Base-by-base conservation (phyloP, 2,888 invertebrate species). In the Baccha elongata region DNA sequence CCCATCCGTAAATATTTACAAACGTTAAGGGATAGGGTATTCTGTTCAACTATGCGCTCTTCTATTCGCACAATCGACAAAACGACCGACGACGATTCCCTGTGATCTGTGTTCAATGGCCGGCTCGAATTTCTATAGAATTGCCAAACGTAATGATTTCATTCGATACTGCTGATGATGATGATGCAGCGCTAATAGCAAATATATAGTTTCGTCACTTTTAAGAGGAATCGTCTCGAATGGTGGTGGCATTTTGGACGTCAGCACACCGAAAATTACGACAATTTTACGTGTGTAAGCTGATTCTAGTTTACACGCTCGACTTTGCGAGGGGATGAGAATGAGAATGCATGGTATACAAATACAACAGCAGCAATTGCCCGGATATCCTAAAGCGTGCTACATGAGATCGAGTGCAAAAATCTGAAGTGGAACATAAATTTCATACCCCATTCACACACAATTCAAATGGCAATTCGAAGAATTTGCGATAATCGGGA, bases 1-100 rank as follows among this genome's bases (percentile, higher is more conserved):
- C 83, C 83, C 72, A 42, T 73, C 72, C 83, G 83, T 83, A 83
- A 83, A 83, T 83, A 83, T 83, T 83, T 78, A 83, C 83, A 60
- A 21, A 69, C 42, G 35, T 21, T 32, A 26, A 65, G 69, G 65
- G 69, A 37, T 10, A 75, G 35, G 64, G 48, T 69, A 72, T 44
- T 58, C 17, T 58, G 17, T 60, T n/a, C 15, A 5, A 10, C 11
- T 4, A 15, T 5, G 52, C 7, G 5, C n/a, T 53, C 7, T n/a
- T 19, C 37, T 23, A 7, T 44, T 44, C 21, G 64, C 58, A 58
- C 58, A 35, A 52, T 42, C 42, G 55, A 37, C 37, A 5, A 13
- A 40, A 15, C 15, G 10, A n/a, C 17, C 23, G 8, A 17, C 37
- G 8, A 37, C 42, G 32, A 29, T 8, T 29, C 46, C n/a, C 48